A percentile compares a stretch with the other conserved stretches of the same genome.
phyloP scores from a whole-genome alignment of 1,140 invertebrate species.

The Maconellicoccus hirsutus region DNA sequence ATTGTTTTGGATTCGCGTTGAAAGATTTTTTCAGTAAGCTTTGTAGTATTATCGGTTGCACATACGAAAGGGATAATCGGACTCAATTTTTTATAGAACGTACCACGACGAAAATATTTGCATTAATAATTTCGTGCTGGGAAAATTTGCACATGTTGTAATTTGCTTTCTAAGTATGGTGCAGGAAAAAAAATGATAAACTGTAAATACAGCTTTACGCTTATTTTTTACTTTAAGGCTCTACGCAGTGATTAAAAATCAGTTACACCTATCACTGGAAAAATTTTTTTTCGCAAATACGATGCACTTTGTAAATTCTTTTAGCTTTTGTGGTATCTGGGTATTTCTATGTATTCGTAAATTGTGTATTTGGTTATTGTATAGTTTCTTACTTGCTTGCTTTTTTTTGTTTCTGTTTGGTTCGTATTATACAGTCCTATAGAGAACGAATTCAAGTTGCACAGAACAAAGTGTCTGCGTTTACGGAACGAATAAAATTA shows the following conservation, averaged over 20 bases:
- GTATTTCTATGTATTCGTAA: conserved; percentile 12
- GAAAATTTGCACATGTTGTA: not conserved
- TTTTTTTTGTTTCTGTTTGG: conserved; percentile 26
- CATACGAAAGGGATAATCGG: not conserved
- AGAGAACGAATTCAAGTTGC: conserved; percentile 71
- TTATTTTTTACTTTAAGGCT: not conserved
- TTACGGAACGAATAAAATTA: conserved; percentile 74
- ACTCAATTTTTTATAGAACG: not conserved
- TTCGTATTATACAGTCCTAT: conserved; percentile 49
- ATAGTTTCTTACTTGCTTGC: conserved; percentile 21
- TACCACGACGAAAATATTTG: not conserved
- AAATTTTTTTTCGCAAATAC: not conserved
- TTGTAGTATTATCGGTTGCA: not conserved
- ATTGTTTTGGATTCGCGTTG: not conserved
- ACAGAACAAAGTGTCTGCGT: conserved; percentile 75
- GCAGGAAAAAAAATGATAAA: not conserved
- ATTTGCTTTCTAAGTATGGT: not conserved
- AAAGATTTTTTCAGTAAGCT: not conserved
- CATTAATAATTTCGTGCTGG: not conserved
- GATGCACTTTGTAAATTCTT: not conserved
- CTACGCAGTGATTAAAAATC: conserved; percentile 16
- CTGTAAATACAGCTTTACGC: not conserved
- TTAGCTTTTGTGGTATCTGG: not conserved
- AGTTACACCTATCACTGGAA: conserved; percentile 16
- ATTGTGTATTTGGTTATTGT: not conserved